Percentiles rank a stretch among this genome's conserved stretches.
Evolutionary conservation across 2,888 invertebrate genomes (phyloP).

Genomic region (Charanyca ferruginea): DNA sequence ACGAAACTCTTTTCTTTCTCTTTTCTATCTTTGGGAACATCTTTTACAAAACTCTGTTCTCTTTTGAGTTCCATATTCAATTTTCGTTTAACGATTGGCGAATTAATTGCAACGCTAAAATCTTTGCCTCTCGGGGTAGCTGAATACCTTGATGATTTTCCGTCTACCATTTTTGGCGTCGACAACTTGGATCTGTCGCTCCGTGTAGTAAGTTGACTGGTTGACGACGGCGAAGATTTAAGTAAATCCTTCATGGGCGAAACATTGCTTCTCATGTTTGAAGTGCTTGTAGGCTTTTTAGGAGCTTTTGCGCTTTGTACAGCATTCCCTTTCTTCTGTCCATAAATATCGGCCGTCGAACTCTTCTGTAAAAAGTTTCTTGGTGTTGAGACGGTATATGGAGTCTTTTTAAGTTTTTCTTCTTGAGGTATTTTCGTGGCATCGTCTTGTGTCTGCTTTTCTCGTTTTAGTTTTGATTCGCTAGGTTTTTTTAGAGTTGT

Average conservation of each 20-base stretch:
- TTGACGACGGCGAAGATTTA: conserved; percentile 79
- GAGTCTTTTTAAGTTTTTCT: conserved; percentile 76
- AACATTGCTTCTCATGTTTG: conserved; percentile 62
- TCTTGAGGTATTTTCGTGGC: conserved; percentile 67
- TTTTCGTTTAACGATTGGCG: conserved; percentile 77
- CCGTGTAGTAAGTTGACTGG: conserved; percentile 67
- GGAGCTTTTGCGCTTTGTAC: conserved; percentile 71
- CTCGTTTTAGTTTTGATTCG: conserved; percentile 44
- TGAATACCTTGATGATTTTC: conserved; percentile 56
- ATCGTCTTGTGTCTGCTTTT: conserved; percentile 73
- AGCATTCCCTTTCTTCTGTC: conserved; percentile 71
- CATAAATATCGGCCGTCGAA: conserved; percentile 81
- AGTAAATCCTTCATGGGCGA: conserved; percentile 81
- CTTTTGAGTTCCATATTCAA: conserved; percentile 60
- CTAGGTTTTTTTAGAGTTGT: conserved; percentile 67
- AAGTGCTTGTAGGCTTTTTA: conserved; percentile 70
- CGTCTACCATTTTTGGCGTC: conserved; percentile 52
- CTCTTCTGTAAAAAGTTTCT: conserved; percentile 77
- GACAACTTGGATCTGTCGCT: conserved; percentile 58
- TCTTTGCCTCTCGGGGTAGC: conserved; percentile 55
- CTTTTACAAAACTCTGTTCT: conserved; percentile 53
- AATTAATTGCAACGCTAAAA: conserved; percentile 81
- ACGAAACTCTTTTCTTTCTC: conserved; percentile 27
- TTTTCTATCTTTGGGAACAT: conserved; percentile 25
- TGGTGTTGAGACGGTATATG: conserved; percentile 75